Evolutionary conservation across 2,113 vertebrate species (phyloP), one percentile per base, ranked within the genome.

Genomic region (Phoenicopterus ruber): DNA sequence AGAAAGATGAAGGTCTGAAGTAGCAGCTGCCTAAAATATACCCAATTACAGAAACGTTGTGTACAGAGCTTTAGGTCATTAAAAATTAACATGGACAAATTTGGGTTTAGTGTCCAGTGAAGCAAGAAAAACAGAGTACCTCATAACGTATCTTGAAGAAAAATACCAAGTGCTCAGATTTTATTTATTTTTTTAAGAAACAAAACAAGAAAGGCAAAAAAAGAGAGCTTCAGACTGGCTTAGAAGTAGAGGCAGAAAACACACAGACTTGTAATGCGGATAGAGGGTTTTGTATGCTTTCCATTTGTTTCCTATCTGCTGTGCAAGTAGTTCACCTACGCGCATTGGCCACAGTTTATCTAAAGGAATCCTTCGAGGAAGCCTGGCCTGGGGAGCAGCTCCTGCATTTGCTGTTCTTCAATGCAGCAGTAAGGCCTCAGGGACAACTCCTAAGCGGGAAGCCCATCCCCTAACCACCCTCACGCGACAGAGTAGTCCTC

Each of bases 111-210:
- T 3, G 18, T 54, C 44, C 40, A 69, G 54, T 44, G 38, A 97
- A 86, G 81, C 57, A 81, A 88, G 50, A 93, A 89, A 97, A 97
- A 94, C n/a, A 54, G 70, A 95, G 46, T n/a, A 79, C 11, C 5
- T 76, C 46, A 29, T 59, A 63, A 93, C 13, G 22, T n/a, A 82
- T 66, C 84, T 62, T 22, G 38, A 95, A 84, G 54, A 82, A 93
- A 95, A 90, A 57, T n/a, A 85, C 7, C 38, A 84, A 81, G 49
- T 66, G 14, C 13, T 91, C 81, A 11, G 38, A 21, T 47, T 82
- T 29, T 13, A 11, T 71, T 85, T 78, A 12, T 31, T 40, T 38
- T 54, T 63, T 38, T 26, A 31, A n/a, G 1, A 21, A 38, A 74
- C n/a, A n/a, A n/a, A n/a, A n/a, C n/a, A n/a, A n/a, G n/a, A n/a